These are phyloP conservation scores for Orthosia gothica DNA, from an alignment of 2,888 invertebrate genomes.

Conservation along the genomic window DNA sequence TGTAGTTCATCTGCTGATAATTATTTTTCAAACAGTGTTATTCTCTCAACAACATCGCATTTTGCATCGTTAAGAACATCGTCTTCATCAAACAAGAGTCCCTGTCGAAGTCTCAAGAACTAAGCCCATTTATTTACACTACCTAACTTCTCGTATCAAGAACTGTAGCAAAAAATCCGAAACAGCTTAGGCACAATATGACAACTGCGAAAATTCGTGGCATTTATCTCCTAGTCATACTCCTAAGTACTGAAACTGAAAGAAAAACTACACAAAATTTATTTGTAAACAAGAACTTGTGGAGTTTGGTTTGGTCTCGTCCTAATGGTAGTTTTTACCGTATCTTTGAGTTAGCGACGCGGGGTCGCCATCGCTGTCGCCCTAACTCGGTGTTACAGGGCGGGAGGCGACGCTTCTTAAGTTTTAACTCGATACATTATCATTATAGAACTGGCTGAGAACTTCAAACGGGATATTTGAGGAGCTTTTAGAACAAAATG, in stretches of 20 bases:
- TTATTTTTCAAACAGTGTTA: not conserved
- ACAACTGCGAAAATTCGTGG: conserved; percentile 12
- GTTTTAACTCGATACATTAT: conserved; percentile 64
- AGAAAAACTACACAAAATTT: conserved; percentile 63
- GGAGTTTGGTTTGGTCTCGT: conserved; percentile 53
- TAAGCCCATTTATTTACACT: not conserved
- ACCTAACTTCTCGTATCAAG: not conserved
- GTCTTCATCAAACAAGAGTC: not conserved
- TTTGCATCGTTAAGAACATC: not conserved
- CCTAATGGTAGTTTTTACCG: conserved; percentile 77
- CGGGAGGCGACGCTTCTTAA: conserved; percentile 43
- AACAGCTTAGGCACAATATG: conserved; percentile 7
- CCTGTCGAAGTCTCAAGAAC: not conserved
- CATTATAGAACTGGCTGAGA: conserved; percentile 38
- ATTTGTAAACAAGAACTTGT: conserved; percentile 55
- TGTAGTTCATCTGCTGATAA: not conserved
- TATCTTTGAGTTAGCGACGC: conserved; percentile 73
- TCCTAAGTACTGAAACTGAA: conserved; percentile 30
- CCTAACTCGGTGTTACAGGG: conserved; percentile 68
- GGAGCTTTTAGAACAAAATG: conserved; percentile 25
- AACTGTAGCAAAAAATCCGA: not conserved
- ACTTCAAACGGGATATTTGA: conserved; percentile 27
- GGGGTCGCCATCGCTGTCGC: conserved; percentile 62
- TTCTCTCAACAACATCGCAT: not conserved
- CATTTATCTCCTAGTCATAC: conserved; percentile 31